Evolutionary conservation across 1,140 invertebrate genomes (phyloP), one percentile per base, ranked within the genome.

Genomic region (Dolichoris vasculosae): DNA sequence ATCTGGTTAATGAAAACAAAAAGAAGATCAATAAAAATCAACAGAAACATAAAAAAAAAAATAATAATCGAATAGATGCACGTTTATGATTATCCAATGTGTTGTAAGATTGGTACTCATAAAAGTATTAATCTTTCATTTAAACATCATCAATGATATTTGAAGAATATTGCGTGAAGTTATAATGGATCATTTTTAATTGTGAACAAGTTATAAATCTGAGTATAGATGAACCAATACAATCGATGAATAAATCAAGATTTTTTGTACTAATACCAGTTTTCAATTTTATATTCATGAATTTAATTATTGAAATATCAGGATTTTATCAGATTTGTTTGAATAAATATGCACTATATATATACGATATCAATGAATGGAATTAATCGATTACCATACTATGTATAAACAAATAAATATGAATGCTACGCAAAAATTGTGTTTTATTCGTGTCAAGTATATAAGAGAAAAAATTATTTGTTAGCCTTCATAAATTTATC

Each of bases 71-170:
- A 82, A 51, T 55, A 11, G 20, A 40, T 59, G 26, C 59, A 35
- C 8, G 75, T 59, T 75, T n/a, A 32, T 11, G 48, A 40, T 78
- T 6, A 73, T 86, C 85, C 85, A 86, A 86, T 86, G 85, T 86
- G 81, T 86, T 86, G 85, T 26, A n/a, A 69, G 48, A 86, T 77
- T 38, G 6, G 32, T 48, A 4, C 9, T 43, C 38, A 17, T 83
- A 32, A 35, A 32, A 32, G 26, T 26, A 13, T 26, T 59, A 23
- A 6, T 17, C 30, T 32, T 51, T 51, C 3, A 38, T 69, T 20
- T 69, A 38, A 69, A 38, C 20, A 69, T 15, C 11, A 26, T 59
- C 2, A 26, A 26, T 59, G 26, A 26, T 59, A 59, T 26, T 59
- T 26, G 20, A 59, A 13, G 13, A 26, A 3, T 26, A 26, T 59